Evolutionary conservation across 2,113 vertebrate genomes (phyloP), one percentile per base, ranked within the genome.

Genomic region (Tragelaphus strepsiceros): DNA sequence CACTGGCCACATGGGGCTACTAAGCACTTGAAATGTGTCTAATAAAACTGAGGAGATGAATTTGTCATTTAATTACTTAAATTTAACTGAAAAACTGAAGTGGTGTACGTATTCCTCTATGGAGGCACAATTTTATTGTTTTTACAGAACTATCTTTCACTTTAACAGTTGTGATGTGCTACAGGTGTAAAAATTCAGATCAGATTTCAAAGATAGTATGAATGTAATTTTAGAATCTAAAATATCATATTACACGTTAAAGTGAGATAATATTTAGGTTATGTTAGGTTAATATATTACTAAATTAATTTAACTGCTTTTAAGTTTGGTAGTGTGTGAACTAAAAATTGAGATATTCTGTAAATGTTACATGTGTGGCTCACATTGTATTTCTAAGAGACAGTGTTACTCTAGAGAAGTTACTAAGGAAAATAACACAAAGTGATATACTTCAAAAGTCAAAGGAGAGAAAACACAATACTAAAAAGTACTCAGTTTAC

Each of bases 281-380:
- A 74, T 39, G 67, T 74, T 74, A 74, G n/a, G n/a, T 74, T 74
- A 39, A 39, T 74, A 22, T 74, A 74, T 71, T 39, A 71, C 39
- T 74, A 39, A 71, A 22, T 74, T 74, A 74, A 39, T 67, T 51
- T 28, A 82, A 19, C 54, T 93, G 49, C 59, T 89, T 90, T 59
- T 61, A 80, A 88, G 90, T 85, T 96, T 88, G 80, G 61, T 91
- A 93, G 17, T 93, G 35, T 81, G 59, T 54, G 64, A 95, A 86
- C 19, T 91, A 35, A 56, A 61, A 93, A 88, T 91, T 78, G 78
- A 88, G 58, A 22, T 93, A 93, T 39, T 91, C 24, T 82, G 1
- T 93, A 77, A 88, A 13, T 56, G 87, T 67, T 90, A 71, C 22
- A 21, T 32, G 19, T 71, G 67, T 74, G 67, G n/a, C 67, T 74